Evolutionary conservation across 2,113 vertebrate species (phyloP).

Genomic region (Neotoma lepida): DNA sequence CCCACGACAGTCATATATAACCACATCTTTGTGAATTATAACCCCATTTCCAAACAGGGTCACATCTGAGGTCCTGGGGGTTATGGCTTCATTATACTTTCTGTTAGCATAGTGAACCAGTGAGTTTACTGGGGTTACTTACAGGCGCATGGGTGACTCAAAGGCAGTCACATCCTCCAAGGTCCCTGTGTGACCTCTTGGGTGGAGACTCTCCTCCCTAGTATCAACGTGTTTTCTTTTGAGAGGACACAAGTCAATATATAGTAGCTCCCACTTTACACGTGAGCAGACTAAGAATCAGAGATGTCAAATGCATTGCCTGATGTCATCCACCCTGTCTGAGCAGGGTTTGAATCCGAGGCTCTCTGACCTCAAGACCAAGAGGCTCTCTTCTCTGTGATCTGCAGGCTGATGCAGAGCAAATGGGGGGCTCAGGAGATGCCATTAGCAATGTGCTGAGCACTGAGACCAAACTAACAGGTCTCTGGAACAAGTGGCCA

Average conservation of each 20-base stretch:
- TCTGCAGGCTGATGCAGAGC: neutral
- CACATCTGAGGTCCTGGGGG: neutral
- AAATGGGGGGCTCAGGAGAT: neutral
- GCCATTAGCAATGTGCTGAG: neutral
- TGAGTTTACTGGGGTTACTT: neutral
- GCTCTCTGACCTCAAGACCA: neutral
- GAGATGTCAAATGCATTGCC: neutral
- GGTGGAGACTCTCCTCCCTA: neutral
- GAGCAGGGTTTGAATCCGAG: neutral
- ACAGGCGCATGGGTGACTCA: neutral
- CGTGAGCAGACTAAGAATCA: neutral
- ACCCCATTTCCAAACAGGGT: constrained; percentile 7
- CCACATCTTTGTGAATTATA: neutral
- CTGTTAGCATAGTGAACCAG: neutral
- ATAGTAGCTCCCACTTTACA: neutral
- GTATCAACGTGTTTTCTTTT: neutral
- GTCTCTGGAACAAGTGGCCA: neutral
- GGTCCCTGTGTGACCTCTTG: too few species aligned
- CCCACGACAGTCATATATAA: neutral
- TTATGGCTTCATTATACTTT: neutral
- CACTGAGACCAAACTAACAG: neutral
- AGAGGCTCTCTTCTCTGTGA: neutral
- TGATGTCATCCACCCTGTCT: neutral
- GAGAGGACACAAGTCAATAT: neutral
- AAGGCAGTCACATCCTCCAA: neutral